Base-by-base conservation (phyloP, 2,888 invertebrate species). In the Tetragnatha montana region DNA sequence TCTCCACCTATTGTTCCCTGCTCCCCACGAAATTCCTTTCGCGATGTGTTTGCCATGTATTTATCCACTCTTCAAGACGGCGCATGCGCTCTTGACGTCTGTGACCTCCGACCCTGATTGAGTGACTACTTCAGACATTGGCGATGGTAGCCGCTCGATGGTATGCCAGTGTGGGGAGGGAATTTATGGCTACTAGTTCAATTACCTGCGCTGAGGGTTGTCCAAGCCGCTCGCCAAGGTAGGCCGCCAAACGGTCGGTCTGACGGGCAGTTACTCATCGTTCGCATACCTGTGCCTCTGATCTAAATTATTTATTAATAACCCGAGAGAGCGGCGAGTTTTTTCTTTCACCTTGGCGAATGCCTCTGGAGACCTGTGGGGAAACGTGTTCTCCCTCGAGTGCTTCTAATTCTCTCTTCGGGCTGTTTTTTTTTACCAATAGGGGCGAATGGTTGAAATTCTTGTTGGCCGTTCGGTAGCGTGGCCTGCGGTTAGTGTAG, bases 161-260 rank as follows among this genome's bases (percentile, higher is more conserved):
- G 75, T 87, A 87, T 81, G 81, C 81, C 81, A 74, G 80, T 74
- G 74, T 35, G 80, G 86, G 87, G 87, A 75, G 81, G 87, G 78
- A 76, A 80, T 69, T 81, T 81, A 81, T 87, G 81, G 81, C 81
- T 87, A 87, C 87, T 81, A 81, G 87, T 87, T 87, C 87, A 87
- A 70, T 81, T 76, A 87, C 87, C 87, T 81, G 70, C 81, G 50
- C 35, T 51, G 22, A 73, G 69, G 74, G 69, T 70, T 75, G 76
- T 76, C 22, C 78, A 14, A 51, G 69, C 71, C n/a, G 75, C 68
- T 75, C 70, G 83, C 84, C 88, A 82, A 88, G 69, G 51, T 88
- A 49, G 51, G 70, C 49, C 88, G 88, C 88, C 88, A 88, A 88
- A 71, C 71, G 51, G 82, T 85, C 71, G 51, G 76, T 85, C 60